These are phyloP conservation scores for Reticulitermes lucifugus DNA, from an alignment of 2,888 invertebrate genomes.

Conservation along the genomic window DNA sequence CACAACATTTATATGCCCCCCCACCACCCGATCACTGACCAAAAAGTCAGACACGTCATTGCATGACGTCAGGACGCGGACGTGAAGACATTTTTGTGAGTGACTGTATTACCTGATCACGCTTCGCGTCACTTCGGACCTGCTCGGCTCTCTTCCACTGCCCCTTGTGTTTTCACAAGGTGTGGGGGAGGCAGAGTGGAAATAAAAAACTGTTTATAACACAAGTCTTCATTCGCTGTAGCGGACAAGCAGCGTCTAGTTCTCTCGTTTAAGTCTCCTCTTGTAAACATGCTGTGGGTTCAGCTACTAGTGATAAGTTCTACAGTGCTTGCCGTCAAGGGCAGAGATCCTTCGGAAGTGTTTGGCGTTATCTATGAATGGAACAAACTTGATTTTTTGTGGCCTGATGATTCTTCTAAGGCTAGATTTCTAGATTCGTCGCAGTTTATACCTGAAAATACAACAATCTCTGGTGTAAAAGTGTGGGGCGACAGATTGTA, in stretches of 20 bases:
- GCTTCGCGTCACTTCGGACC: slow-evolving; percentile 28
- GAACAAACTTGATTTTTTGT: slow-evolving; percentile 77
- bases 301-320: not conserved
- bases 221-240: not conserved
- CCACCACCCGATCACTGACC: too few relatives aligned
- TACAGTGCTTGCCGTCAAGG: not conserved
- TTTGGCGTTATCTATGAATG: slow-evolving; percentile 80
- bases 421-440: slow-evolving; percentile 68
- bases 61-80: slow-evolving; percentile 20
- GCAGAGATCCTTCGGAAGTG: slow-evolving; percentile 59
- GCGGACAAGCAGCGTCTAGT: slow-evolving; percentile 14
- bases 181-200: slow-evolving; percentile 3
- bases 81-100: slow-evolving; percentile 19
- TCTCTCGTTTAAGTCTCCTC: slow-evolving; percentile 17
- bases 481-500: slow-evolving; percentile 78
- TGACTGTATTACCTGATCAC: slow-evolving; percentile 14
- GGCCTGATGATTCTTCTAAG: slow-evolving; percentile 71
- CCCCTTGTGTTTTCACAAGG: slow-evolving; percentile 3
- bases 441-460: slow-evolving; percentile 77
- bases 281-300: not conserved
- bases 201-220: slow-evolving; percentile 34
- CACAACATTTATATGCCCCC: not conserved
- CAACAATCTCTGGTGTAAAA: slow-evolving; percentile 82
- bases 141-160: slow-evolving; percentile 11
- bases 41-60: not conserved